Percentiles rank a stretch among this genome's conserved stretches.
phyloP scores from a whole-genome alignment of 1,140 invertebrate species.

The Drosophila trapezifrons region DNA sequence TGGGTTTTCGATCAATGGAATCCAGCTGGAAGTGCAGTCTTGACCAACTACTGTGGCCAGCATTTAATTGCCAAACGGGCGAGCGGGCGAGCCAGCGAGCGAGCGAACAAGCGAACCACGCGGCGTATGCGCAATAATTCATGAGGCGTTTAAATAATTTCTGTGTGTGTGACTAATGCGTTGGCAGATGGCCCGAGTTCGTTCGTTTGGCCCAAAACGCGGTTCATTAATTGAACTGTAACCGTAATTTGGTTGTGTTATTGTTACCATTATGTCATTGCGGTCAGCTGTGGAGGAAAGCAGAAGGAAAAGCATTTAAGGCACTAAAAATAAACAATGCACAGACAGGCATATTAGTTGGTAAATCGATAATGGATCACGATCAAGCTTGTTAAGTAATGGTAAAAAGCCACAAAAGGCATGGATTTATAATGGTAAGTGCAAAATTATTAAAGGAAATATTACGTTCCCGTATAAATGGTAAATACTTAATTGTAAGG shows the following conservation, averaged over 20 bases:
- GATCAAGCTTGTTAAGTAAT: slow-evolving; percentile 44
- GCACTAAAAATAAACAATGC: slow-evolving; percentile 32
- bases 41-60: slow-evolving; percentile 54
- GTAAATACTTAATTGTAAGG: background rate
- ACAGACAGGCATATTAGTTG: slow-evolving; percentile 39
- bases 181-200: slow-evolving; percentile 44
- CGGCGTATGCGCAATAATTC: slow-evolving; percentile 78
- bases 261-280: slow-evolving; percentile 75
- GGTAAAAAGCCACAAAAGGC: slow-evolving; percentile 5
- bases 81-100: background rate
- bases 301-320: slow-evolving; percentile 24
- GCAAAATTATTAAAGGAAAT: slow-evolving; percentile 4
- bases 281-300: slow-evolving; percentile 32
- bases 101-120: slow-evolving; percentile 42
- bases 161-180: slow-evolving; percentile 63
- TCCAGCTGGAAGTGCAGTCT: slow-evolving; percentile 42
- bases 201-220: slow-evolving; percentile 51
- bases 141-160: slow-evolving; percentile 77
- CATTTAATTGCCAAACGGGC: slow-evolving; percentile 71
- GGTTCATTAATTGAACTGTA: slow-evolving; percentile 75
- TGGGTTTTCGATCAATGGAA: slow-evolving; percentile 49
- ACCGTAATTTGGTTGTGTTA: slow-evolving; percentile 58
- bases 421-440: slow-evolving; percentile 15
- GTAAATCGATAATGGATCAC: slow-evolving; percentile 44
- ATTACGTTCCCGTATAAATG: background rate